Conservation (phyloP, 2,888 invertebrate species). For the Chrysolina oricalcia region DNA sequence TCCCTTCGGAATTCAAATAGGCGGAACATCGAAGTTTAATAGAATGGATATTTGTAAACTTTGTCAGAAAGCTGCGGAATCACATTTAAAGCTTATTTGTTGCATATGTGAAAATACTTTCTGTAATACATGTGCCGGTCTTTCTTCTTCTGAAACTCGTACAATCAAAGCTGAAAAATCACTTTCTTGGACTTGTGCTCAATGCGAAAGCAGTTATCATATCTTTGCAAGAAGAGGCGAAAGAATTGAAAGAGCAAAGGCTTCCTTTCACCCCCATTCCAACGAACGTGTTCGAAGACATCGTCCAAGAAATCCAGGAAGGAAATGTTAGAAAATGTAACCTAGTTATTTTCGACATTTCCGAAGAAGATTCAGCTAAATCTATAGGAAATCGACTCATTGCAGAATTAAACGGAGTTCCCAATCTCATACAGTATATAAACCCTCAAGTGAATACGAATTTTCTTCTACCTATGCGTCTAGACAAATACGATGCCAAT, state of each 20-base stretch:
- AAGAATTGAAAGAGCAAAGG: background rate
- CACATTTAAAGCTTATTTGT: slow-evolving; percentile 8
- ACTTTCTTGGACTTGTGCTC: slow-evolving; percentile 12
- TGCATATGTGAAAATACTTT: background rate
- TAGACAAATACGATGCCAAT: slow-evolving; percentile 26
- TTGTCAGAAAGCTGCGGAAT: background rate
- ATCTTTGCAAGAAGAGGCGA: no score
- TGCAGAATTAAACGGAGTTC: slow-evolving; percentile 1
- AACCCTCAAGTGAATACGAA: background rate
- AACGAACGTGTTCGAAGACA: slow-evolving; percentile 1
- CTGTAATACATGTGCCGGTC: slow-evolving; percentile 9
- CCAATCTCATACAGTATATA: no score
- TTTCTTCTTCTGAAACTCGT: slow-evolving; percentile 6
- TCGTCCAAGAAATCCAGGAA: no score
- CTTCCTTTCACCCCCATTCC: background rate
- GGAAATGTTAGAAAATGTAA: no score
- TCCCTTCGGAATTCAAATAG: background rate
- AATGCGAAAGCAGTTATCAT: slow-evolving; percentile 12
- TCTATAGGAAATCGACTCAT: no score
- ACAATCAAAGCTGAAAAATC: slow-evolving; percentile 2
- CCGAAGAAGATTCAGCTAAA: slow-evolving; percentile 10
- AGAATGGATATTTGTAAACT: background rate
- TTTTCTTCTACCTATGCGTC: slow-evolving; percentile 5
- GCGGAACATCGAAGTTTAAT: background rate
- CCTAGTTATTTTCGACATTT: background rate